phyloP scores from a whole-genome alignment of 2,797 vertebrate species.

The Heteromormyrus szaboi region DNA sequence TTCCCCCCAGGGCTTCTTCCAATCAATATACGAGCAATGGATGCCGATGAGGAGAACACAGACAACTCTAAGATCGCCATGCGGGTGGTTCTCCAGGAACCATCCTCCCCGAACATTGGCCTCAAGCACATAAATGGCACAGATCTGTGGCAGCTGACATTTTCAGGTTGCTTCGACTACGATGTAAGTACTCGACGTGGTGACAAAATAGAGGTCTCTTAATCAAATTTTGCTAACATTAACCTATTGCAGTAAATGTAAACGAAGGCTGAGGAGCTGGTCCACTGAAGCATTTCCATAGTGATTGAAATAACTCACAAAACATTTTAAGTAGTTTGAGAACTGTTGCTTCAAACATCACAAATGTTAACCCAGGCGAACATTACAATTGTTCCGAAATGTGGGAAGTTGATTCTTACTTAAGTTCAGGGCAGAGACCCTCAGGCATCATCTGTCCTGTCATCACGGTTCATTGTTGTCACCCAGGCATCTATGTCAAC shows the following conservation, averaged over 20 bases:
- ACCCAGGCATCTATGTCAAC: not conserved
- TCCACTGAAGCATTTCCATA: not conserved
- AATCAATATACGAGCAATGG: conserved; percentile 41
- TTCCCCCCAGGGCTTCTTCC: conserved; percentile 38
- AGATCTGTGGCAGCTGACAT: conserved; percentile 37
- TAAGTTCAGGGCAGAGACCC: not conserved
- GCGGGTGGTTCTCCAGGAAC: conserved; percentile 53
- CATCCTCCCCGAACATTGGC: conserved; percentile 44
- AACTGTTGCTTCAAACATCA: not conserved
- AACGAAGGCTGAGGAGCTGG: not conserved
- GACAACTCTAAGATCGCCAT: conserved; percentile 60
- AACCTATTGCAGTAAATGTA: not conserved
- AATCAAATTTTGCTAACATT: not conserved
- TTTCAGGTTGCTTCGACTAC: conserved; percentile 68
- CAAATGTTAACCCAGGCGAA: not conserved
- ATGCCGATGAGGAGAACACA: conserved; percentile 55
- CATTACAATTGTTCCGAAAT: not conserved
- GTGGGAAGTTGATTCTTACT: not conserved
- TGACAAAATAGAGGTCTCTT: not conserved
- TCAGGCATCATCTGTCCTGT: not conserved
- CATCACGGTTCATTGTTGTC: not conserved
- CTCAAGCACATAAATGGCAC: not conserved
- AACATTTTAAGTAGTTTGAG: not conserved
- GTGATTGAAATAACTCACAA: not conserved
- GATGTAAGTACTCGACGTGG: conserved; percentile 56